Evolutionary conservation across 53 echinoderm and acorn worm species (phyloP).

Genomic region (Glandiceps talaboti): DNA sequence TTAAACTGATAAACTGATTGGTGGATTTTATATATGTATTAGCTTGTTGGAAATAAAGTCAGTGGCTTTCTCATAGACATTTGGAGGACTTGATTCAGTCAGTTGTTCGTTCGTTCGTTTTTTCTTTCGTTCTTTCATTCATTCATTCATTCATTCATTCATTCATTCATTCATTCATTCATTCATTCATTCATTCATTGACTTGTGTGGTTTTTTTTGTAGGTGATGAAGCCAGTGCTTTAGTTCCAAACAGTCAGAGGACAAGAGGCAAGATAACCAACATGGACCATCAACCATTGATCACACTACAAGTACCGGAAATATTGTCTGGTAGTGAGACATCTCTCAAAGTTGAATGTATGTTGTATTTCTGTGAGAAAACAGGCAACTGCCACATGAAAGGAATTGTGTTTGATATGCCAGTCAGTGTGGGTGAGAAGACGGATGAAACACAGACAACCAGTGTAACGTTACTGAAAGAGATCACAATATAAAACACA

Average conservation of each 20-base stretch:
- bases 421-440: conserved; percentile 16
- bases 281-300: not conserved
- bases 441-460: not conserved
- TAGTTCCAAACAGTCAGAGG: not conserved
- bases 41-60: no score
- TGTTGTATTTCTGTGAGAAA: conserved; percentile 46
- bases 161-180: no score
- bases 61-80: no score
- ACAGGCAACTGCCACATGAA: conserved; percentile 50
- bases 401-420: conserved; percentile 39
- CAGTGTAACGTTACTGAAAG: no score
- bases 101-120: no score
- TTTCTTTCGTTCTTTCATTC: no score
- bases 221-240: not conserved
- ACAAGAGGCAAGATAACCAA: not conserved
- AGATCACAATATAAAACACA: no score
- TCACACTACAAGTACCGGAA: not conserved
- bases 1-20: no score
- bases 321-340: not conserved
- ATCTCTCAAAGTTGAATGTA: conserved; percentile 27
- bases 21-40: no score
- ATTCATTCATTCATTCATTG: no score
- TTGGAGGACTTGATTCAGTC: no score
- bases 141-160: no score
- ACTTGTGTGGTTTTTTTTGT: not conserved